Percentiles rank a stretch among this genome's conserved stretches.
Conservation (phyloP, 2,797 vertebrate genomes). For the Silurus aristotelis region DNA sequence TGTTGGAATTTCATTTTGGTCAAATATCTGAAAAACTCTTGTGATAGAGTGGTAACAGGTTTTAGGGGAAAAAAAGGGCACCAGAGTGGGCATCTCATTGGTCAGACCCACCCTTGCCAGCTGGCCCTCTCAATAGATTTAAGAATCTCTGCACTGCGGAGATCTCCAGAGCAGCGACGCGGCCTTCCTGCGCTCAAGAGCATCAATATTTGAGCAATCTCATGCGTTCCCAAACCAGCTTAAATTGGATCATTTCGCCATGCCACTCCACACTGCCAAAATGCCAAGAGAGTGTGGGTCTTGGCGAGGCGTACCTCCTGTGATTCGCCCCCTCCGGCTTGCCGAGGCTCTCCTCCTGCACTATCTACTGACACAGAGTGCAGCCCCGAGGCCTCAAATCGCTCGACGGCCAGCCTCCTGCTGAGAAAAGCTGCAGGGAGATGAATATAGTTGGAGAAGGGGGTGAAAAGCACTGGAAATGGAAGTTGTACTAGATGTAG, state of each 20-base stretch:
- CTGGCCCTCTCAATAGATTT: conserved; percentile 72
- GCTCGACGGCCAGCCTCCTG: conserved; percentile 73
- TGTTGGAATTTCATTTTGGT: neutral
- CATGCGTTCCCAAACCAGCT: conserved; percentile 77
- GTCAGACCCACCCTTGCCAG: conserved; percentile 74
- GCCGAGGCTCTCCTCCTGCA: conserved; percentile 72
- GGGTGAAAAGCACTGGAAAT: neutral
- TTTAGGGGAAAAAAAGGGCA: neutral
- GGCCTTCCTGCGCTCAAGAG: conserved; percentile 57
- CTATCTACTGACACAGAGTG: conserved; percentile 84
- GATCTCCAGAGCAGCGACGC: conserved; percentile 68
- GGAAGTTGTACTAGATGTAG: neutral
- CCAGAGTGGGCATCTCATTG: conserved; percentile 54
- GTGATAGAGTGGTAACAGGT: neutral
- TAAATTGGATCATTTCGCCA: conserved; percentile 82
- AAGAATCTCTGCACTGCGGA: conserved; percentile 61
- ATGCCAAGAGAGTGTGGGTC: conserved; percentile 82
- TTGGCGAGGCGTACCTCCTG: conserved; percentile 73
- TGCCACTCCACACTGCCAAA: conserved; percentile 80
- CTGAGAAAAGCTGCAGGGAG: conserved; percentile 59
- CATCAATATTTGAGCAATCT: conserved; percentile 84
- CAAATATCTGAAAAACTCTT: neutral
- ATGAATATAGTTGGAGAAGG: conserved; percentile 35
- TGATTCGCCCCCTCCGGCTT: conserved; percentile 68
- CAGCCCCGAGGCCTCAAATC: conserved; percentile 68